A percentile compares a stretch with the other conserved stretches of the same genome.
Evolutionary conservation across 2,797 vertebrate genomes (phyloP).

Genomic region (Sebastes oblongus): DNA sequence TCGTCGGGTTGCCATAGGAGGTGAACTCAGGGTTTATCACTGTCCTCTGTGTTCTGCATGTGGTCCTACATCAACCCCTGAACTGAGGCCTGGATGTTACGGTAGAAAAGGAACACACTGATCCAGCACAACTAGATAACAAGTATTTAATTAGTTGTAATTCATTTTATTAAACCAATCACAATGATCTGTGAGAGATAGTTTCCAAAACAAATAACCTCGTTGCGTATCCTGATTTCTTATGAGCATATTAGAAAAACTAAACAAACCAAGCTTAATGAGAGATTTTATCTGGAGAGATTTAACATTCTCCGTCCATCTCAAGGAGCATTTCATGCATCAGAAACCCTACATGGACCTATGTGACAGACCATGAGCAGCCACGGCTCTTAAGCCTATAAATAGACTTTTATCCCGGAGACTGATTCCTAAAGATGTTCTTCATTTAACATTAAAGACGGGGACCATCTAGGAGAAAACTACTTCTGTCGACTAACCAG

Average conservation of each 20-base stretch:
- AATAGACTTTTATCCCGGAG: neutral
- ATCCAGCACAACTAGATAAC: neutral
- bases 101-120: neutral
- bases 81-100: neutral
- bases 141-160: neutral
- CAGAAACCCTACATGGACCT: neutral
- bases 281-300: neutral
- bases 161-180: neutral
- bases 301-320: neutral
- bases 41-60: neutral
- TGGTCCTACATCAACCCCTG: neutral
- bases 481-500: neutral
- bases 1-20: conserved; percentile 2
- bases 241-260: neutral
- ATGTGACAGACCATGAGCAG: neutral
- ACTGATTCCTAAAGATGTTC: neutral
- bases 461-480: neutral
- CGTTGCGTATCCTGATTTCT: neutral
- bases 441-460: neutral
- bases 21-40: conserved; percentile 12
- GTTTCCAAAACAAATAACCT: neutral
- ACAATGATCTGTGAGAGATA: neutral
- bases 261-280: neutral
- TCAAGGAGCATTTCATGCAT: neutral
- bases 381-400: neutral